Evolutionary conservation across 2,113 vertebrate genomes (phyloP).

Genomic region (Oryzias celebensis): DNA sequence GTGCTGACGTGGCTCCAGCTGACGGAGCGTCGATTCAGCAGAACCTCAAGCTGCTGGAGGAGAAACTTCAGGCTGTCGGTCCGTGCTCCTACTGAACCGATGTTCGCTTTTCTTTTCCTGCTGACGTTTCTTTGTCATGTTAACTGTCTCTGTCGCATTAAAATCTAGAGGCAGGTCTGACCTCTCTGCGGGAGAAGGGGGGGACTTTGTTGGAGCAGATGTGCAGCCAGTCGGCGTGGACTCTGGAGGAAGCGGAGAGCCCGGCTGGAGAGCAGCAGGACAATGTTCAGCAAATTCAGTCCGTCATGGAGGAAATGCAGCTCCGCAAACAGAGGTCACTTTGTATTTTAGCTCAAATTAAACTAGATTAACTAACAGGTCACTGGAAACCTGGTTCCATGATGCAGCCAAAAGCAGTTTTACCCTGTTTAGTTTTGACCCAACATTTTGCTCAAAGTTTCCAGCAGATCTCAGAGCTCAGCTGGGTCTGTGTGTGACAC

Average conservation of each 20-base stretch:
- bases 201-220: constrained; percentile 92
- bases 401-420: too few species aligned
- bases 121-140: background rate
- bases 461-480: too few species aligned
- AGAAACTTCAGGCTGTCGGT: constrained; percentile 98
- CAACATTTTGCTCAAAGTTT: too few species aligned
- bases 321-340: constrained; percentile 93
- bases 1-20: constrained; percentile 93
- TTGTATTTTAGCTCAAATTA: background rate
- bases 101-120: background rate
- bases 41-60: constrained; percentile 95
- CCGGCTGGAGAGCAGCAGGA: constrained; percentile 90
- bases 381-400: too few species aligned
- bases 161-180: constrained; percentile 71
- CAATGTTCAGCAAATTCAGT: constrained; percentile 92
- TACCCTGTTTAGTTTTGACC: too few species aligned
- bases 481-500: too few species aligned
- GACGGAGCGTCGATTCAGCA: constrained; percentile 97
- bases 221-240: constrained; percentile 88
- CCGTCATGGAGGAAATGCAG: constrained; percentile 98
- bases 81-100: constrained; percentile 51
- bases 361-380: too few species aligned
- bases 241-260: constrained; percentile 85
- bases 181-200: constrained; percentile 93
- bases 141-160: background rate